Base-by-base conservation (phyloP, 1,140 invertebrate genomes). In the Drosophila triauraria region DNA sequence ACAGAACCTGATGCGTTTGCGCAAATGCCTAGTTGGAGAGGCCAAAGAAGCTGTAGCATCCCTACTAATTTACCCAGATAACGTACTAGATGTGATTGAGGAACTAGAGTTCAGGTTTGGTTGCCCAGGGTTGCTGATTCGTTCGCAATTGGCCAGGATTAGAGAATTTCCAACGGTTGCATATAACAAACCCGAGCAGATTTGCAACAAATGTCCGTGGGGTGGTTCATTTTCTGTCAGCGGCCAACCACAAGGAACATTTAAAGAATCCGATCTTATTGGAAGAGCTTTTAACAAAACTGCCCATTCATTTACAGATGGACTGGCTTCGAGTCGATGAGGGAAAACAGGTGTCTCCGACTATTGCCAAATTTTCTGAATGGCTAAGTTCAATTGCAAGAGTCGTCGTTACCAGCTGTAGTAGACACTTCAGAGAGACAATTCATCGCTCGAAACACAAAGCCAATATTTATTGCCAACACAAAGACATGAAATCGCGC, bases 251-350 rank as follows among this genome's bases (percentile, higher is more conserved):
- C 15, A 57, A 25, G 5, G 40, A 59, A 8, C 56, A 44, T 12
- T 58, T 44, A 20, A 25, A 30, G 8, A 58, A 58, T 2, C 25
- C 10, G 27, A 43, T 58, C 35, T 23, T 57, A 57, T 57, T 42
- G n/a, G 23, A 57, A 43, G 38, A 57, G 13, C 23, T 57, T 57
- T n/a, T 57, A 44, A 42, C 54, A 17, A 57, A 57, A 57, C 10
- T 57, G 1, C 54, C 35, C 5, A 42, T 23, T n/a, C 54, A 57
- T 57, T 56, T 51, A 25, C 48, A n/a, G 20, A 25, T 51, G 44
- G n/a, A 46, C 17, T 17, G 40, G 40, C 40, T 27, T 27, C 25
- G 25, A 27, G 25, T 27, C 25, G 15, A 15, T 42, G 15, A 42
- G n/a, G 40, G 40, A 4, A 42, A 13, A 42, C 13, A 42, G 5